Percentiles rank a stretch among this genome's conserved stretches.
phyloP scores from a whole-genome alignment of 2,888 invertebrate species.

The Lithodes maja region DNA sequence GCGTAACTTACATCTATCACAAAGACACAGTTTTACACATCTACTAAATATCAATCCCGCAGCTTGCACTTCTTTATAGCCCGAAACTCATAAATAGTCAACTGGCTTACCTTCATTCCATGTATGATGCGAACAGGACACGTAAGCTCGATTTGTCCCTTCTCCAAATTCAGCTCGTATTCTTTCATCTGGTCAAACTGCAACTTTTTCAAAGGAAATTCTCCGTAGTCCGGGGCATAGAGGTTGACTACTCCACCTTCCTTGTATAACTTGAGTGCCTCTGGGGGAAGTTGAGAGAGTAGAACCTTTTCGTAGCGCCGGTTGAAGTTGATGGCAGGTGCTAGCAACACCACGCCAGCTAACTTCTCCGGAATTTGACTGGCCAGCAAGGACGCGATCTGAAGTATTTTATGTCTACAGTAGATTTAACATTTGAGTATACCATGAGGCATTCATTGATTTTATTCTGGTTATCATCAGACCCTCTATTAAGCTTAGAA shows the following conservation, averaged over 20 bases:
- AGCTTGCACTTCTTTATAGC: too few relatives aligned
- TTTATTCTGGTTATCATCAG: too few relatives aligned
- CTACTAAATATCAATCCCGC: too few relatives aligned
- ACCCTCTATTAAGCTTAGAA: too few relatives aligned
- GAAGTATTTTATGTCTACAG: too few relatives aligned
- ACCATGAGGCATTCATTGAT: too few relatives aligned
- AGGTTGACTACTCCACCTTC: slow-evolving; percentile 30
- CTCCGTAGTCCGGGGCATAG: slow-evolving; percentile 47
- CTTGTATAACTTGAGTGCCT: slow-evolving; percentile 30
- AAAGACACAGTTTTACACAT: too few relatives aligned
- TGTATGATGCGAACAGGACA: slow-evolving; percentile 54
- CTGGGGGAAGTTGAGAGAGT: slow-evolving; percentile 15
- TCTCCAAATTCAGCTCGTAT: not conserved
- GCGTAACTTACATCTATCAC: too few relatives aligned
- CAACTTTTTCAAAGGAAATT: slow-evolving; percentile 27
- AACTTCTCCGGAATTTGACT: slow-evolving; percentile 43
- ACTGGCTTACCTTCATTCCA: slow-evolving; percentile 56
- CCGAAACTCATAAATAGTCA: too few relatives aligned
- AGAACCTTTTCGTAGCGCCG: slow-evolving; percentile 38
- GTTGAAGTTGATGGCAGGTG: slow-evolving; percentile 53
- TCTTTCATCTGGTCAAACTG: slow-evolving; percentile 40
- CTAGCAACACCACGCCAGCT: slow-evolving; percentile 37
- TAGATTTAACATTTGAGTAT: too few relatives aligned
- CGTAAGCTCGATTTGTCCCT: not conserved
- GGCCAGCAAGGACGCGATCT: slow-evolving; percentile 38